Evolutionary conservation across 2,113 vertebrate genomes (phyloP), one percentile per base, ranked within the genome.

Genomic region (Excalfactoria chinensis): DNA sequence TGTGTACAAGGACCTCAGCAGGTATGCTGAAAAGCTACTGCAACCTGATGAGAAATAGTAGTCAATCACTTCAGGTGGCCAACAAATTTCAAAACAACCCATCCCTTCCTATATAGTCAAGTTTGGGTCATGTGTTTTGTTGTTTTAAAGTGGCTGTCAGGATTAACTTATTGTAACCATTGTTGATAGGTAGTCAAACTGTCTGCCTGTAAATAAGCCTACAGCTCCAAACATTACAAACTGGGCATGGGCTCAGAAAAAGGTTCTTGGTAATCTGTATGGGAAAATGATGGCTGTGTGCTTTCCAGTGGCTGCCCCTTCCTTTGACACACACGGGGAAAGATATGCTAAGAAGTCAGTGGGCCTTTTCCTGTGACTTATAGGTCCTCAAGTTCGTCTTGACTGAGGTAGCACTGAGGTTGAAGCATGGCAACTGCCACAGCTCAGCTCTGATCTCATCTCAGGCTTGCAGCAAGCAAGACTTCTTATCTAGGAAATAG

Each of bases 51-150:
- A 71, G 30, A 58, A 75, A 40, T 9, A 53, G n/a, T 14, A 3
- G 8, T 17, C 63, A 23, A 1, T 78, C 46, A 53, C 9, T 76
- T 70, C 28, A 79, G 55, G 34, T 22, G 21, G 41, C 16, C 59
- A 75, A 67, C 18, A 84, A 34, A 62, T 85, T 87, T 59, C 67
- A 67, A 25, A 93, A 55, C 34, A 32, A 30, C 66, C 71, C 87
- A 4, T 73, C 76, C 32, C 72, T 16, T 93, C 53, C 21, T 44
- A 13, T 73, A 62, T 76, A 46, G 55, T 90, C 16, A 23, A 30
- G 21, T 75, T 28, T 76, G 37, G 48, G 23, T 86, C 74, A 40
- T 23, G 15, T 30, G 21, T 23, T 64, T 68, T 58, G 9, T 48
- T 51, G 11, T 55, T 67, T 60, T 60, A 23, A 1, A n/a, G 23